These are phyloP conservation scores for Nannoperca obscura DNA, from an alignment of 2,797 vertebrate genomes.

Conservation along the genomic window DNA sequence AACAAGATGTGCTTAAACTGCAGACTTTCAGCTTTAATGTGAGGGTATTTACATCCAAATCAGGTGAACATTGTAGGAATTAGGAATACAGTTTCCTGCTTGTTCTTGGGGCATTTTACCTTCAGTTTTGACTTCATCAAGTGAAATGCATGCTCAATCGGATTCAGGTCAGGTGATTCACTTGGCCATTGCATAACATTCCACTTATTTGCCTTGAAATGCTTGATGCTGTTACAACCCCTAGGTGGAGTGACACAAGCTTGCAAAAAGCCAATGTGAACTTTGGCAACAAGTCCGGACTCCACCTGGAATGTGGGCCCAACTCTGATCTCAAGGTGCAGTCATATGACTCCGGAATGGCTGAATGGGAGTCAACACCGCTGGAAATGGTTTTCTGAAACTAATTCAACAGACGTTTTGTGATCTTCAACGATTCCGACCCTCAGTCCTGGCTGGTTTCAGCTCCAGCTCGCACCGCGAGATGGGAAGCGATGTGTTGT, in stretches of 20 bases:
- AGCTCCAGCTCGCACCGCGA: background rate
- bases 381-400: background rate
- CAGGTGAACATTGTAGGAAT: too few relatives aligned
- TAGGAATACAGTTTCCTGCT: too few relatives aligned
- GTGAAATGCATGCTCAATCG: too few relatives aligned
- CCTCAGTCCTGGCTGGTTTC: background rate
- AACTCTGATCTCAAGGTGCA: slow-evolving; percentile 59
- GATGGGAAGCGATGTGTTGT: slow-evolving; percentile 2
- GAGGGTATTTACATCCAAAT: too few relatives aligned
- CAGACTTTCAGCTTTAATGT: too few relatives aligned
- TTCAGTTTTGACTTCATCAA: too few relatives aligned
- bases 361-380: background rate
- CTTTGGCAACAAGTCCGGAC: slow-evolving; percentile 41
- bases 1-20: too few relatives aligned
- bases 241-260: slow-evolving; percentile 59
- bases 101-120: too few relatives aligned
- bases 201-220: too few relatives aligned
- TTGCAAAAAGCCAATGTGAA: slow-evolving; percentile 3
- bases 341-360: slow-evolving; percentile 75
- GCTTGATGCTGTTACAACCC: slow-evolving; percentile 29
- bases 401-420: background rate
- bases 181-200: too few relatives aligned
- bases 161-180: too few relatives aligned
- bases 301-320: slow-evolving; percentile 75
- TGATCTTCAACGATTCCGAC: background rate